These are phyloP conservation scores for Nomada ferruginata DNA, from an alignment of 2,888 invertebrate genomes.

Conservation along the genomic window DNA sequence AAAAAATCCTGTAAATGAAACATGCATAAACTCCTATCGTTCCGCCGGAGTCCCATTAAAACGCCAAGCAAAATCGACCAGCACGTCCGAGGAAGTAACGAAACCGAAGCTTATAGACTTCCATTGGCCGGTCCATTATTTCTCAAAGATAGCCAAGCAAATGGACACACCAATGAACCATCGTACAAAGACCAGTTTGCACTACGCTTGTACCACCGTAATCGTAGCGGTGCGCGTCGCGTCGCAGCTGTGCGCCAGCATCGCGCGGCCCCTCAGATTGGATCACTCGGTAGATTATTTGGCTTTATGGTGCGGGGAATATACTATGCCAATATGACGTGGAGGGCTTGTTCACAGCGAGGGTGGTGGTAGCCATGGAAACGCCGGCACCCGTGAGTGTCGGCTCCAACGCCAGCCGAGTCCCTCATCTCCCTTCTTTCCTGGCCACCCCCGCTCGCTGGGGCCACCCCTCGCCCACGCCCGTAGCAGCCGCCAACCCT, in stretches of 20 bases:
- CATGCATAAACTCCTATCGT: no score
- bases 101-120: neutral
- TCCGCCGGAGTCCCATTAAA: no score
- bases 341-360: conserved; percentile 78
- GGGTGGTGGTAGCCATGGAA: conserved; percentile 78
- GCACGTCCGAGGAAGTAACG: no score
- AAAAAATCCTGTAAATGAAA: neutral
- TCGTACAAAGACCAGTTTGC: neutral
- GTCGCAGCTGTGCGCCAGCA: conserved; percentile 48
- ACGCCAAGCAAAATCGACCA: no score
- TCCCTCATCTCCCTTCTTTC: conserved; percentile 79
- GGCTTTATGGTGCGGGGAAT: conserved; percentile 82
- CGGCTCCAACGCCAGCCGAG: conserved; percentile 86
- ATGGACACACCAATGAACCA: no score
- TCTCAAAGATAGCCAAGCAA: neutral
- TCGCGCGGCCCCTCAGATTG: conserved; percentile 69
- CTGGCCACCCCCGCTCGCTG: conserved; percentile 53
- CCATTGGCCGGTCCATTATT: conserved; percentile 7
- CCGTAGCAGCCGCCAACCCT: conserved; percentile 58
- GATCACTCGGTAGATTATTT: conserved; percentile 81
- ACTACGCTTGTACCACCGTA: no score
- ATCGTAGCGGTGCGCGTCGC: conserved; percentile 20
- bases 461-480: conserved; percentile 52
- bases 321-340: conserved; percentile 81
- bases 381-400: conserved; percentile 86